Base-by-base conservation (phyloP, 2,113 vertebrate species). In the Mugil cephalus region DNA sequence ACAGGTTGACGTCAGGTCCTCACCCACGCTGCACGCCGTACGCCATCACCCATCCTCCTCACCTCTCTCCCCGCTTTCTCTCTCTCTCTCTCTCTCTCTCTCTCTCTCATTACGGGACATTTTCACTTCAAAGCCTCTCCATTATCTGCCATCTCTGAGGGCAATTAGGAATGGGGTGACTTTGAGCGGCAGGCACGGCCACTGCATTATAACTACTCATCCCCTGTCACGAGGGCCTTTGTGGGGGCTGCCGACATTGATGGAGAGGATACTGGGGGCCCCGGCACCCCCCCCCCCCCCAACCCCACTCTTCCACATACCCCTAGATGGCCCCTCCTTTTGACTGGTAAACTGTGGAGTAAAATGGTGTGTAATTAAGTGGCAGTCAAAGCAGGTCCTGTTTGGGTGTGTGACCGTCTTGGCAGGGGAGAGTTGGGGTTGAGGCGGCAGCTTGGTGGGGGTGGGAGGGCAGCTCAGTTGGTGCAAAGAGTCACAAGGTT, bases 301-400 rank as follows among this genome's bases (percentile, higher is more conserved):
- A 38, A 18, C 54, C 39, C 34, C 64, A 54, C 72, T 45, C 52
- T 11, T 53, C 45, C 74, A 52, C 66, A 77, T 61, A 78, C 78
- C 74, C 85, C 64, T 74, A 74, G 77, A 73, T 43, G 52, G 74
- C 70, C 71, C 78, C 74, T 83, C 80, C 80, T 93, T 95, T 95
- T 95, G 94, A 96, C 94, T 96, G 94, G 94, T 95, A 94, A 95
- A 95, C 93, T 94, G 93, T 91, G 92, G 93, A 94, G 93, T 93
- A 94, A 96, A 96, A 95, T 87, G 92, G 94, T 95, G 95, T 94
- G 95, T 96, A 96, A 96, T 96, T 96, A 96, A 95, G 92, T 95
- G 93, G 95, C 93, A 95, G 95, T 96, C 95, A 96, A 95, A 95
- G 95, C 94, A 94, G 93, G 94, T 94, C 94, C 95, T 95, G 94